Evolutionary conservation across 2,797 vertebrate species (phyloP).

Genomic region (Microctenopoma steveboyesi): DNA sequence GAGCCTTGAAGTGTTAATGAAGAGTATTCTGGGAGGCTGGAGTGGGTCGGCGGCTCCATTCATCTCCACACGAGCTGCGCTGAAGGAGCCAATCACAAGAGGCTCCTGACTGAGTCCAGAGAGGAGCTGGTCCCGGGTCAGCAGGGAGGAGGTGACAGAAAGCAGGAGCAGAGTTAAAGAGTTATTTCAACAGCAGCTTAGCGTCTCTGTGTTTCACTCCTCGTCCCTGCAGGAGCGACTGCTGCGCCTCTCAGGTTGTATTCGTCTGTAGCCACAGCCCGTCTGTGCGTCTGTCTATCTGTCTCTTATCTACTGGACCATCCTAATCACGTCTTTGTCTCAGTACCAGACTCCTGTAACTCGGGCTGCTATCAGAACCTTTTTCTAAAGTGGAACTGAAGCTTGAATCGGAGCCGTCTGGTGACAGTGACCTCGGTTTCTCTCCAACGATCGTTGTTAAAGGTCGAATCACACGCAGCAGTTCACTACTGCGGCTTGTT

Average conservation of each 20-base stretch:
- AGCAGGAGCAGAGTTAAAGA: slow-evolving; percentile 34
- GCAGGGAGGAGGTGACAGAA: neutral
- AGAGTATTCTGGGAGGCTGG: slow-evolving; percentile 67
- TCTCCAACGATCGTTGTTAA: too few species aligned
- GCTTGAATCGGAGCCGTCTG: too few species aligned
- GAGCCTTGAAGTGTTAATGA: slow-evolving; percentile 86
- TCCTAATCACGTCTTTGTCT: neutral
- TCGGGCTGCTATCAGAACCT: too few species aligned
- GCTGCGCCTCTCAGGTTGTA: slow-evolving; percentile 74
- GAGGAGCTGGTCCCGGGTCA: slow-evolving; percentile 19
- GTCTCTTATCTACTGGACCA: slow-evolving; percentile 19
- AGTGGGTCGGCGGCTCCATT: slow-evolving; percentile 65
- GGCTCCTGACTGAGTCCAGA: neutral
- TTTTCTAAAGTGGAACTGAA: too few species aligned
- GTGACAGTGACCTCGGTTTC: too few species aligned
- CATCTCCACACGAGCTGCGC: slow-evolving; percentile 47
- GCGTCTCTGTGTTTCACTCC: slow-evolving; percentile 22
- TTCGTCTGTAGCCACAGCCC: slow-evolving; percentile 1
- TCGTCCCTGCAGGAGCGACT: slow-evolving; percentile 35
- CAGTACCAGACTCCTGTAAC: too few species aligned
- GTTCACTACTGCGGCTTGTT: too few species aligned
- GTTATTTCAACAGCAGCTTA: slow-evolving; percentile 72
- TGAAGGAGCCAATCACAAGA: slow-evolving; percentile 58
- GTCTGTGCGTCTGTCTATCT: neutral
- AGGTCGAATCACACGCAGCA: too few species aligned